Conservation (phyloP, 2,113 vertebrate species). For the Passer domesticus region DNA sequence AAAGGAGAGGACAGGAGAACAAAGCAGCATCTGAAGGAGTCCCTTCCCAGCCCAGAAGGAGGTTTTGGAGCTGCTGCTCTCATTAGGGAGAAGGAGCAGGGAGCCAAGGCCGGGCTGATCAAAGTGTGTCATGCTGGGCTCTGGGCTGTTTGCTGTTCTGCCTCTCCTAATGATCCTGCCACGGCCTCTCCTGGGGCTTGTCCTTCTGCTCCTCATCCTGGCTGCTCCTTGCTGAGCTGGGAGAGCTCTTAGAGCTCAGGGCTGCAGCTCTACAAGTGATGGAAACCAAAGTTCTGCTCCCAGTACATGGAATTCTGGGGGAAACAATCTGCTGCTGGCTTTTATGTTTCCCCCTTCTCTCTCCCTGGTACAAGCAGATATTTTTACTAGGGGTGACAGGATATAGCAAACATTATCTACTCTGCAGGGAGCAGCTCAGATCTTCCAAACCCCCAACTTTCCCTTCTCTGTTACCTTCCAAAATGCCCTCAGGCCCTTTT, state of each 20-base stretch:
- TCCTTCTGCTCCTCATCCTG: background rate
- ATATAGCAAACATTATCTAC: background rate
- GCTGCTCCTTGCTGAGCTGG: fast-evolving
- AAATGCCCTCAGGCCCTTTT: slow-evolving; percentile 33
- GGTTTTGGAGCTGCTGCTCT: background rate
- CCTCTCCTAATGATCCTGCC: background rate
- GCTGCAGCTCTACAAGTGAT: background rate
- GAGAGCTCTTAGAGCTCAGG: background rate
- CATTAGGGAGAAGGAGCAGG: background rate
- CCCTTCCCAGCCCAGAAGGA: background rate
- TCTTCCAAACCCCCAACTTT: slow-evolving; percentile 19
- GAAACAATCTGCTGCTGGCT: background rate
- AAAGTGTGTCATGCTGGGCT: fast-evolving
- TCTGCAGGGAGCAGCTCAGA: background rate
- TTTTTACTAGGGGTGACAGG: background rate
- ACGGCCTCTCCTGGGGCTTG: background rate
- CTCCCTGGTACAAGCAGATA: background rate
- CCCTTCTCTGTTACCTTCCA: slow-evolving; percentile 20
- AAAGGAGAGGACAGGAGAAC: background rate
- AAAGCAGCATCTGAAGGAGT: background rate
- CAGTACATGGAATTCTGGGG: background rate
- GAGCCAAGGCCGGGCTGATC: background rate
- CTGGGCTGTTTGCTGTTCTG: background rate
- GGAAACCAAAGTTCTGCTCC: background rate
- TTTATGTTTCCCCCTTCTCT: background rate